Evolutionary conservation across 2,888 invertebrate genomes (phyloP).

Genomic region (Xylota sylvarum): DNA sequence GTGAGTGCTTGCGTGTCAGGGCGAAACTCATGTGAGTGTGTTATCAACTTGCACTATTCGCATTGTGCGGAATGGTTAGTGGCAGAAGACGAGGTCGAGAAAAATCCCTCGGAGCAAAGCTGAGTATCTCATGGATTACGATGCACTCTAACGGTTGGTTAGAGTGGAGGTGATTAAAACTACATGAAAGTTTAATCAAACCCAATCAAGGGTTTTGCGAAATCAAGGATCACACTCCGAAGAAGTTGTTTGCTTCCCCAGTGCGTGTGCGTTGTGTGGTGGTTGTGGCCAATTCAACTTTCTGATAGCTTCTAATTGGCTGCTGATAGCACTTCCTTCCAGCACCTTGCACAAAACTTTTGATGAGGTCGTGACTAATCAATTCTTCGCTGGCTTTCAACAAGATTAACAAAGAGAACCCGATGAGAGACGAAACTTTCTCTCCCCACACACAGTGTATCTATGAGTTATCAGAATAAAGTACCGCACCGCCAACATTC

Average conservation of each 20-base stretch:
- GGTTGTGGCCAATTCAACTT: conserved; percentile 63
- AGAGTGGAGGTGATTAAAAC: conserved; percentile 9
- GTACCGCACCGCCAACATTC: conserved; percentile 33
- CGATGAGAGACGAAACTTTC: conserved; percentile 62
- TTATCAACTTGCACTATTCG: conserved; percentile 2
- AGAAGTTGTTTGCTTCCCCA: conserved; percentile 13
- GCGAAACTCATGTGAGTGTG: conserved; percentile 35
- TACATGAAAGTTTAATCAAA: conserved; percentile 60
- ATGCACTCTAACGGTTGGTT: conserved; percentile 30
- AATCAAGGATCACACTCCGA: conserved; percentile 32
- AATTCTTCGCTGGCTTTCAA: conserved; percentile 67
- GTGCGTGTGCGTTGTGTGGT: conserved; percentile 37
- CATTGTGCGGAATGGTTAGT: neutral
- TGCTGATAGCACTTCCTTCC: conserved; percentile 72
- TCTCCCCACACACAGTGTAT: conserved; percentile 24
- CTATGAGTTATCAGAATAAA: conserved; percentile 35
- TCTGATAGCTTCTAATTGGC: conserved; percentile 75
- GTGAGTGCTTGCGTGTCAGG: conserved; percentile 31
- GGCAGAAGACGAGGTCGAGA: neutral
- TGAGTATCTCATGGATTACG: conserved; percentile 16
- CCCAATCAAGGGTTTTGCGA: conserved; percentile 44
- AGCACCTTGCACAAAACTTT: conserved; percentile 66
- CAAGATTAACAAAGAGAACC: conserved; percentile 55
- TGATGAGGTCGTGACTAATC: conserved; percentile 77
- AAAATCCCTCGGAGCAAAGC: neutral